A percentile compares a stretch with the other conserved stretches of the same genome.
Conservation (phyloP, 23 tunicate genomes). For the Ascidia mentula region DNA sequence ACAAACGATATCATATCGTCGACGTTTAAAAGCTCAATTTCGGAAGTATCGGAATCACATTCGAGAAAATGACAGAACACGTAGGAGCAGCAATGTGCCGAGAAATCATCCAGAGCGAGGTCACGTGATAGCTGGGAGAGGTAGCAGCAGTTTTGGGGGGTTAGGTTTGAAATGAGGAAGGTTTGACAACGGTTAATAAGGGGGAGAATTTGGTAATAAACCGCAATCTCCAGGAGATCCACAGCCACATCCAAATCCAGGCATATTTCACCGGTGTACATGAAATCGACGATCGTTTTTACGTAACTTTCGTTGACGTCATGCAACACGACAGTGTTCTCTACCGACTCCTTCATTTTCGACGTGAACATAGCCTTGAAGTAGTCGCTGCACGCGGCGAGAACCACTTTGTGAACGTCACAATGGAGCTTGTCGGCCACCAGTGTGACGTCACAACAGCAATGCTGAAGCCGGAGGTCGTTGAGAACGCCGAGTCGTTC, state of each 20-base stretch:
- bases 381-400: conserved; percentile 91
- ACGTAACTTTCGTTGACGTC: conserved; percentile 34
- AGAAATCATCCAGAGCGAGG: conserved; percentile 33
- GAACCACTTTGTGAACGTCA: conserved; percentile 74
- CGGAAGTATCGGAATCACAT: conserved; percentile 8
- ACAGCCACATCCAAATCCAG: conserved; percentile 29
- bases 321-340: conserved; percentile 27
- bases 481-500: conserved; percentile 48
- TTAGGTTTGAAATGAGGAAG: conserved; percentile 27
- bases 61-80: conserved; percentile 58
- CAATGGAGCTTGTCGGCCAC: conserved; percentile 31
- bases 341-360: conserved; percentile 58
- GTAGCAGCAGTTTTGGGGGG: conserved; percentile 34
- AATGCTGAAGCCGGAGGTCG: conserved; percentile 38
- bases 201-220: conserved; percentile 62
- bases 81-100: background rate
- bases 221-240: conserved; percentile 42
- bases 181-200: conserved; percentile 46
- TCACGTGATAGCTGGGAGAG: conserved; percentile 18
- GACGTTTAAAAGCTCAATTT: conserved; percentile 29
- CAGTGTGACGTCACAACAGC: conserved; percentile 82
- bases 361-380: conserved; percentile 84
- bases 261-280: conserved; percentile 80
- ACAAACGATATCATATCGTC: conserved; percentile 35
- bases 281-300: conserved; percentile 50